Percentiles rank a stretch among this genome's conserved stretches.
These are phyloP conservation scores for Hecatera dysodea DNA, from an alignment of 2,888 invertebrate genomes.

Conservation along the genomic window DNA sequence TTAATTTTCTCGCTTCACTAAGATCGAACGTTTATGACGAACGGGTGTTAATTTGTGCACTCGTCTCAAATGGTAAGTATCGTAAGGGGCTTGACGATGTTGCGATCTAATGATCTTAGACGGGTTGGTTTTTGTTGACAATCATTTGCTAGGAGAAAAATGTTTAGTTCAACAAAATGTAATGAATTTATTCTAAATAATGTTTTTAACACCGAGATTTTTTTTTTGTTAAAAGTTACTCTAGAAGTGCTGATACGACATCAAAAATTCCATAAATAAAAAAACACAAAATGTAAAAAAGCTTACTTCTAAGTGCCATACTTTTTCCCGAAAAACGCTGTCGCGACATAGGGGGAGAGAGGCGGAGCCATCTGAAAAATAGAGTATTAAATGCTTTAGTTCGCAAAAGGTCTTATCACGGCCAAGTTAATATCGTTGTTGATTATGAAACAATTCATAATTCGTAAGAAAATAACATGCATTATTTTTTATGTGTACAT, in stretches of 20 bases:
- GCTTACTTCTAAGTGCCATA: too few relatives aligned
- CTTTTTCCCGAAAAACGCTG: too few relatives aligned
- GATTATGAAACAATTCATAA: slow-evolving; percentile 70
- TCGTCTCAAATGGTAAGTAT: slow-evolving; percentile 26
- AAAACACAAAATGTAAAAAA: too few relatives aligned
- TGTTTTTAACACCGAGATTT: too few relatives aligned
- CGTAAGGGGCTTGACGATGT: slow-evolving; percentile 39
- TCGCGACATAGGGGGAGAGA: background rate
- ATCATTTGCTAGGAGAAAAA: background rate
- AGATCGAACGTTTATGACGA: slow-evolving; percentile 61
- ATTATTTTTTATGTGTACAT: slow-evolving; percentile 48
- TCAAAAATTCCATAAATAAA: too few relatives aligned
- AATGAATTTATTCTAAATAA: too few relatives aligned
- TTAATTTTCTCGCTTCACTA: slow-evolving; percentile 68
- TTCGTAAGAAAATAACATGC: slow-evolving; percentile 48
- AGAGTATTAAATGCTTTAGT: background rate
- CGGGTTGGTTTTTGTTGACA: slow-evolving; percentile 4
- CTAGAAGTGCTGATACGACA: too few relatives aligned
- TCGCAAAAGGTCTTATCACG: slow-evolving; percentile 50
- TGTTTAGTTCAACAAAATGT: too few relatives aligned
- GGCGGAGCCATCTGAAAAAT: background rate
- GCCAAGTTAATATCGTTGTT: slow-evolving; percentile 48
- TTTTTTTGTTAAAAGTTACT: too few relatives aligned
- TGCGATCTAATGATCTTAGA: slow-evolving; percentile 24
- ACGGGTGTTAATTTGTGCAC: slow-evolving; percentile 46